phyloP scores from a whole-genome alignment of 2,888 invertebrate species.

The Amblyteles armatorius region DNA sequence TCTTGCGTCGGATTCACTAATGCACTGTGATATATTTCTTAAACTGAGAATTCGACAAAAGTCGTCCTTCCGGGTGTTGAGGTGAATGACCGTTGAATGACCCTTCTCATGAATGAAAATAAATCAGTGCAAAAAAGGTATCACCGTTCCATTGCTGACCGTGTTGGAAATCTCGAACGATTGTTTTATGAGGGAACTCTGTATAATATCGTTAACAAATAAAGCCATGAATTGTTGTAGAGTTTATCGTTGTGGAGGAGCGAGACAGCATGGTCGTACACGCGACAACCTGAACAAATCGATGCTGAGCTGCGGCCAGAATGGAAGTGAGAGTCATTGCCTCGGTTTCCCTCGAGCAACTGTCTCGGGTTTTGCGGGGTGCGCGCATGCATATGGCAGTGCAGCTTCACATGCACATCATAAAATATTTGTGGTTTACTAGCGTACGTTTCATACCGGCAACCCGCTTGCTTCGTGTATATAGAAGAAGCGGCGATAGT shows the following conservation, averaged over 20 bases:
- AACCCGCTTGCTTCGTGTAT: neutral
- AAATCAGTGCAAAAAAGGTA: neutral
- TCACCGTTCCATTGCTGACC: neutral
- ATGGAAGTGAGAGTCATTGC: conserved; percentile 33
- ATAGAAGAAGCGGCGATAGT: neutral
- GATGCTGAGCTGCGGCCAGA: conserved; percentile 54
- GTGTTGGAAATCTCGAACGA: neutral
- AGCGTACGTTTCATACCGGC: neutral
- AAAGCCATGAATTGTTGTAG: conserved; percentile 51
- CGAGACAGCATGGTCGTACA: conserved; percentile 12
- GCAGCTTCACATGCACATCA: conserved; percentile 11
- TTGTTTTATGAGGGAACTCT: conserved; percentile 7
- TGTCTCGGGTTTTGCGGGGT: neutral
- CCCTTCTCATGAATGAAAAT: no score
- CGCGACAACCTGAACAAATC: conserved; percentile 45
- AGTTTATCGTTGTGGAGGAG: neutral
- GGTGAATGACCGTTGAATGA: neutral
- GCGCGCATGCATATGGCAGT: neutral
- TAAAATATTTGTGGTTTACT: conserved; percentile 16
- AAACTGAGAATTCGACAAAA: neutral
- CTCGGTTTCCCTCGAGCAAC: conserved; percentile 32
- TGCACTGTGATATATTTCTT: neutral
- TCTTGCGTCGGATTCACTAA: neutral
- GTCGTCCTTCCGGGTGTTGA: neutral
- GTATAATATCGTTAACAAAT: conserved; percentile 52